Percentiles rank a stretch among this genome's conserved stretches.
phyloP scores from a whole-genome alignment of 2,888 invertebrate species.

The Drosophila glabriapex region DNA sequence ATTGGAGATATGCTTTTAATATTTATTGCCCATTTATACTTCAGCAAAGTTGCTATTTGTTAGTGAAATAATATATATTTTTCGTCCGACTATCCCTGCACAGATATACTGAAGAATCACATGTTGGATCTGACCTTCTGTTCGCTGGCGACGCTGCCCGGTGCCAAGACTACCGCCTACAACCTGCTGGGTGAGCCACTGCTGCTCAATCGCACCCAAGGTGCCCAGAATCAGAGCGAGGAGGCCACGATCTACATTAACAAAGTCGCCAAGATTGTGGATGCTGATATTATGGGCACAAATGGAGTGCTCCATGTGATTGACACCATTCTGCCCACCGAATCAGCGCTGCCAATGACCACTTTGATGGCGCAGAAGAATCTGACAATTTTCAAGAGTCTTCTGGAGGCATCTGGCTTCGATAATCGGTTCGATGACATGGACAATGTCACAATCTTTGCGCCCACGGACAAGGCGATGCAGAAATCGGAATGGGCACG shows the following conservation, averaged over 20 bases:
- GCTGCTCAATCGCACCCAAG: conserved; percentile 85
- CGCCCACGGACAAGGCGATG: conserved; percentile 89
- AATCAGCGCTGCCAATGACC: conserved; percentile 85
- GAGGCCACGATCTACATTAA: conserved; percentile 86
- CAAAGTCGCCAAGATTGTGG: conserved; percentile 87
- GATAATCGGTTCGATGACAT: conserved; percentile 87
- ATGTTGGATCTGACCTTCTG: conserved; percentile 89
- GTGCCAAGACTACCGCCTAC: conserved; percentile 83
- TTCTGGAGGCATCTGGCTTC: conserved; percentile 87
- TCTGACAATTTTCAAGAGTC: conserved; percentile 87
- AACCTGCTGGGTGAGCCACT: conserved; percentile 84
- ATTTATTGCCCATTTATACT: not conserved
- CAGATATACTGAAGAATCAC: conserved; percentile 89
- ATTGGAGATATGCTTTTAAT: too few species aligned
- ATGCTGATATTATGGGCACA: conserved; percentile 88
- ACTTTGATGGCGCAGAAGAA: conserved; percentile 87
- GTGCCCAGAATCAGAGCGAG: conserved; percentile 84
- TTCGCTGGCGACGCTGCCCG: conserved; percentile 87
- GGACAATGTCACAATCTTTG: conserved; percentile 88
- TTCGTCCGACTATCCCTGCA: not conserved
- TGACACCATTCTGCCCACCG: conserved; percentile 89
- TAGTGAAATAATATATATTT: not conserved
- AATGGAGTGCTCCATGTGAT: conserved; percentile 91
- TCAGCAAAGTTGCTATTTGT: too few species aligned
- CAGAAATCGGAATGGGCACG: conserved; percentile 85